Evolutionary conservation across 2,113 vertebrate species (phyloP).

Genomic region (Marcusenius ussheri): DNA sequence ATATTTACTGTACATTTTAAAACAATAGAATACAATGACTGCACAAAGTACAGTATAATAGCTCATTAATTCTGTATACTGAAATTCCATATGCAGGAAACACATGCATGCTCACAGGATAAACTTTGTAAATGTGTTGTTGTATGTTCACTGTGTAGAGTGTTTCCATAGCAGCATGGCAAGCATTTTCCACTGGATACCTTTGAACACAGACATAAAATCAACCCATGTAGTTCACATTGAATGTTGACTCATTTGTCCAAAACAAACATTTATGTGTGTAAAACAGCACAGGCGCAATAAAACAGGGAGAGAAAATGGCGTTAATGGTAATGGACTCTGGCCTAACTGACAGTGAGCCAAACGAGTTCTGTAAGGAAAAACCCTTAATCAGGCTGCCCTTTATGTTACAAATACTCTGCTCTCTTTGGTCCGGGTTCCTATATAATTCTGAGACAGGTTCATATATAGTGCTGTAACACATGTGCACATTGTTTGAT

Average conservation of each 20-base stretch:
- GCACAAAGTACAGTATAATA: neutral
- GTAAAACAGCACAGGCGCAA: neutral
- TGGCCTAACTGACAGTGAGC: neutral
- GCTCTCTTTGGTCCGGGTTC: neutral
- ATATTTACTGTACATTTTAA: neutral
- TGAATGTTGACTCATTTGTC: neutral
- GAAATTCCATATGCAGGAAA: neutral
- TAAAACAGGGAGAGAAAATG: neutral
- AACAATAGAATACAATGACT: neutral
- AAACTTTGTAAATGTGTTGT: neutral
- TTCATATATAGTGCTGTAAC: neutral
- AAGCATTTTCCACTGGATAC: neutral
- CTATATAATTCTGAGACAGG: neutral
- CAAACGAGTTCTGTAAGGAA: neutral
- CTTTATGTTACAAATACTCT: neutral
- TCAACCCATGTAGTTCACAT: neutral
- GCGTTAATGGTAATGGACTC: neutral
- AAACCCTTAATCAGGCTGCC: neutral
- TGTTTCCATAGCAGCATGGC: neutral
- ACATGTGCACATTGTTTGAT: neutral
- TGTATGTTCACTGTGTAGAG: neutral
- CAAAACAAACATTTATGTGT: neutral
- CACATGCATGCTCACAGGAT: neutral
- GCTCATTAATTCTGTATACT: neutral
- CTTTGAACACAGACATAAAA: neutral